phyloP scores from a whole-genome alignment of 2,113 vertebrate genomes.

The Eubucco bourcierii region DNA sequence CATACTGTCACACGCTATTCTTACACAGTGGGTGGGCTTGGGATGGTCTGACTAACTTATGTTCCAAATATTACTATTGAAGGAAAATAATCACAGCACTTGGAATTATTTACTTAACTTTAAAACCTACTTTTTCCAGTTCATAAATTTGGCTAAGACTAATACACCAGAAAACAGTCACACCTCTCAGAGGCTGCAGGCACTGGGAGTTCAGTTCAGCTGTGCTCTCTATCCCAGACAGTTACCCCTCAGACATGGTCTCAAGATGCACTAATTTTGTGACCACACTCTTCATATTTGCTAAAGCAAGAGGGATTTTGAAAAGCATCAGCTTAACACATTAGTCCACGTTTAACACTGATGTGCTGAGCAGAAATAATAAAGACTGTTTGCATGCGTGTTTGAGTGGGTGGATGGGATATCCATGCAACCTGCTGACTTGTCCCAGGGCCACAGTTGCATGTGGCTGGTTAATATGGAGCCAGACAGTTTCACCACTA shows the following conservation, averaged over 20 bases:
- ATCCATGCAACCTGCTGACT: not conserved
- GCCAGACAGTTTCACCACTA: not conserved
- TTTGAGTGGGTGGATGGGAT: not conserved
- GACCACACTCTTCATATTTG: not conserved
- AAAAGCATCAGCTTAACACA: not conserved
- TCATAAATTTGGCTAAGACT: not conserved
- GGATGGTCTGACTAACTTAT: not conserved
- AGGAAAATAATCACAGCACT: not conserved
- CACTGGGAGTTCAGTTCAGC: not conserved
- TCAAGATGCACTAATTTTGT: not conserved
- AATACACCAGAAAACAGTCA: not conserved
- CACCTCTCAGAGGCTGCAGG: not conserved
- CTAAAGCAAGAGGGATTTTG: not conserved
- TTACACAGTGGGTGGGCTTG: not conserved
- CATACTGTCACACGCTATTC: not conserved
- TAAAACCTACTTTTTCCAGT: not conserved
- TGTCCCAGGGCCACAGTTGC: not conserved
- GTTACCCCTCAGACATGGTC: not conserved
- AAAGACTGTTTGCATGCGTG: not conserved
- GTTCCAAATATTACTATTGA: not conserved
- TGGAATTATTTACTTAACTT: not conserved
- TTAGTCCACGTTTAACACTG: not conserved
- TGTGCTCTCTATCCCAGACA: not conserved
- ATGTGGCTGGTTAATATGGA: not conserved
- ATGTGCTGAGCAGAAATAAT: not conserved